Evolutionary conservation across 2,797 vertebrate species (phyloP).

Genomic region (Orientallactaga sibirica): DNA sequence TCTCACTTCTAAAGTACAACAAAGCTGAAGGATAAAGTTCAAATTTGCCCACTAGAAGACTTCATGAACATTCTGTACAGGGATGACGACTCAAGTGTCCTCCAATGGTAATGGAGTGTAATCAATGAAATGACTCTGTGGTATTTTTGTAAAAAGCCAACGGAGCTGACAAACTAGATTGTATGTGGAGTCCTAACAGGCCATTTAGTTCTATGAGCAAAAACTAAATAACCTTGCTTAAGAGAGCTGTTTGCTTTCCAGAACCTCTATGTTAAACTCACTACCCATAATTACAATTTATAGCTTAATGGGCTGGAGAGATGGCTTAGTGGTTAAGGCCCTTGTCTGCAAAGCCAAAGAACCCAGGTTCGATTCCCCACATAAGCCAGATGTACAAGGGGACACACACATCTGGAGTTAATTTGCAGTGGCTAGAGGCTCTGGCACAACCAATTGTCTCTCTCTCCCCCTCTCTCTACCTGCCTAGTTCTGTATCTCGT

Average conservation of each 20-base stretch:
- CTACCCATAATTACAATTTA: neutral
- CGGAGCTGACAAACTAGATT: neutral
- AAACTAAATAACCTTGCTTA: neutral
- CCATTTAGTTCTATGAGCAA: neutral
- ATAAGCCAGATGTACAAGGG: too few relatives aligned
- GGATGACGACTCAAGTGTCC: neutral
- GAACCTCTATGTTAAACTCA: slow-evolving; percentile 7
- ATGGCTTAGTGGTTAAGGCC: too few relatives aligned
- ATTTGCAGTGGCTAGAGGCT: too few relatives aligned
- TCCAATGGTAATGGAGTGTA: neutral
- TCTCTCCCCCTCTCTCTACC: too few relatives aligned
- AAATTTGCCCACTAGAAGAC: neutral
- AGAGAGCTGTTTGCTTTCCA: neutral
- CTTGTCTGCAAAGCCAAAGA: too few relatives aligned
- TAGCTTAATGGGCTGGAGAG: too few relatives aligned
- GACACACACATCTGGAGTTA: too few relatives aligned
- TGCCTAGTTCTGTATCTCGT: too few relatives aligned
- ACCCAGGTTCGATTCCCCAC: too few relatives aligned
- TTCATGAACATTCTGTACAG: neutral
- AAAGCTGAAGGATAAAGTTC: slow-evolving; percentile 36
- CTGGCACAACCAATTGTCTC: too few relatives aligned
- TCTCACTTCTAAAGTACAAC: slow-evolving; percentile 26
- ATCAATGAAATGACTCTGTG: slow-evolving; percentile 26
- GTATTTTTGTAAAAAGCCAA: neutral
- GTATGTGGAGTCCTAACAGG: neutral